Evolutionary conservation across 2,888 invertebrate species (phyloP), one percentile per base, ranked within the genome.

Genomic region (Drosophila quasianomalipes): DNA sequence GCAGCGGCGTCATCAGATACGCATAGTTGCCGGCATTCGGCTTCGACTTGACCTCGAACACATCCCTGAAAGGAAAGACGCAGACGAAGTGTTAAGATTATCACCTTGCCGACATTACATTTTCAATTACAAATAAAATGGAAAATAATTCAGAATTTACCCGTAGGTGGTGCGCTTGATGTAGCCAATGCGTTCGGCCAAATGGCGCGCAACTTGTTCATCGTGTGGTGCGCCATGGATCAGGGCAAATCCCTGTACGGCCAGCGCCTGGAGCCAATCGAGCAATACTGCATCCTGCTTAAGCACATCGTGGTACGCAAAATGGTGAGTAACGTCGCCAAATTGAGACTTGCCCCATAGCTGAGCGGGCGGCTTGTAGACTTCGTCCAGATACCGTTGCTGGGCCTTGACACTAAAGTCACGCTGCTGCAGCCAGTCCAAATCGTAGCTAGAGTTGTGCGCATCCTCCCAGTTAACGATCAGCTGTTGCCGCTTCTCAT

Each of bases 81-180:
- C 47, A 47, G 47, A 47, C 22, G 7, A 14, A 26, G 47, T 9
- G 47, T 16, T 47, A 26, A 14, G 26, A 16, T 47, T 41, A 41
- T 41, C 41, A n/a, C 12, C n/a, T n/a, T 2, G 5, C n/a, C 41
- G n/a, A n/a, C 12, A 26, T n/a, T 60, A 44, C 10, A 49, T 28
- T 19, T 28, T 28, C 16, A 49, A 16, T 49, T 12, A 30, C 57
- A 57, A 52, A 47, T 26, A 26, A 47, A 26, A 26, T 26, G 47
- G 7, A 47, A 16, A 4, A 26, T n/a, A n/a, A n/a, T 47, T 9
- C 9, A 16, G 16, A 14, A 55, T 76, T 84, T 92, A 95, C 95
- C 97, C 97, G 88, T 97, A 97, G 91, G 96, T 96, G 2, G 96
- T 97, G 77, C 94, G 94, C 83, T 95, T 95, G 28, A 95, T 95